phyloP scores from a whole-genome alignment of 2,113 vertebrate species.

The Tautogolabrus adspersus region DNA sequence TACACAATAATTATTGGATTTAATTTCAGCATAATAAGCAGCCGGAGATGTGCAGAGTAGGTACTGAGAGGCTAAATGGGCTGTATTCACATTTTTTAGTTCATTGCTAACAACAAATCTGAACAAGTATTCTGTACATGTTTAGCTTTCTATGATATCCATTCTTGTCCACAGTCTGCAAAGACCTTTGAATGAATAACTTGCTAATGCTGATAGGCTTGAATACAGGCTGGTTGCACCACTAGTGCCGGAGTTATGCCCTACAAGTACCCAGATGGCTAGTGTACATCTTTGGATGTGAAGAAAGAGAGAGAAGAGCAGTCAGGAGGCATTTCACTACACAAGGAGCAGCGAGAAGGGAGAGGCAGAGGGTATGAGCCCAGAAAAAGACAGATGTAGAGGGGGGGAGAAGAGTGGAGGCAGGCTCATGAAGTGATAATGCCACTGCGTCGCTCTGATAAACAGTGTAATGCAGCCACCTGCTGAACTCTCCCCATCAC shows the following conservation, averaged over 20 bases:
- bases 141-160: not conserved
- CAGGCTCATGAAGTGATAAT: slow-evolving; percentile 69
- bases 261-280: slow-evolving; percentile 69
- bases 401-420: slow-evolving; percentile 1
- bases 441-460: slow-evolving; percentile 68
- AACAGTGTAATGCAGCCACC: slow-evolving; percentile 76
- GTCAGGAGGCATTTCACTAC: slow-evolving; percentile 58
- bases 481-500: slow-evolving; percentile 70
- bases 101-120: slow-evolving; percentile 9
- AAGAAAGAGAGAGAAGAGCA: slow-evolving; percentile 58
- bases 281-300: slow-evolving; percentile 56
- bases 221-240: slow-evolving; percentile 39
- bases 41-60: slow-evolving; percentile 1
- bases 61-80: not conserved
- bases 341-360: slow-evolving; percentile 50
- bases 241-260: slow-evolving; percentile 33
- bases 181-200: slow-evolving; percentile 34
- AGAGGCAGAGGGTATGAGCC: slow-evolving; percentile 43
- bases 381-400: slow-evolving; percentile 35
- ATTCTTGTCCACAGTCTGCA: not conserved
- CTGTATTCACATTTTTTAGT: slow-evolving; percentile 4
- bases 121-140: slow-evolving; percentile 8
- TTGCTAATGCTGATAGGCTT: slow-evolving; percentile 23
- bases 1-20: slow-evolving; percentile 41
- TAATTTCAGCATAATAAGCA: slow-evolving; percentile 33